A percentile compares a stretch with the other conserved stretches of the same genome.
Evolutionary conservation across 2,113 vertebrate genomes (phyloP).

Genomic region (Morone chrysops): DNA sequence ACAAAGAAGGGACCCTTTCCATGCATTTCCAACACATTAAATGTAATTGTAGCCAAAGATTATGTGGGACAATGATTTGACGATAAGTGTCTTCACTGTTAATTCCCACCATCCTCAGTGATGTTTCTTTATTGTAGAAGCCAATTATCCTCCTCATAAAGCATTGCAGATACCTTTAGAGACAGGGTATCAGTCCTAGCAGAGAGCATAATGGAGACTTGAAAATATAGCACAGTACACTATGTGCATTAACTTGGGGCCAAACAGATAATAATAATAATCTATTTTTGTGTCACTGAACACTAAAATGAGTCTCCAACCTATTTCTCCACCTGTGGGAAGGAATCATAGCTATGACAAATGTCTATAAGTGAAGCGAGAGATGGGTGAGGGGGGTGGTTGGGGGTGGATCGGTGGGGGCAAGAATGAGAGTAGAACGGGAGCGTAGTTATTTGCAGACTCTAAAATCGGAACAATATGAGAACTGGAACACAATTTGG

Average conservation of each 20-base stretch:
- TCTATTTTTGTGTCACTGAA: slow-evolving; percentile 75
- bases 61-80: slow-evolving; percentile 8
- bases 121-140: slow-evolving; percentile 10
- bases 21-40: slow-evolving; percentile 14
- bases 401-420: background rate
- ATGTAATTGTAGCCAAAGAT: slow-evolving; percentile 17
- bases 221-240: slow-evolving; percentile 46
- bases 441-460: slow-evolving; percentile 70
- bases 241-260: slow-evolving; percentile 63
- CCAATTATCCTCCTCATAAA: slow-evolving; percentile 62
- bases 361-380: slow-evolving; percentile 61
- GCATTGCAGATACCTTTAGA: slow-evolving; percentile 35
- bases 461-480: slow-evolving; percentile 76
- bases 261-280: slow-evolving; percentile 70
- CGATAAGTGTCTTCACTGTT: slow-evolving; percentile 4
- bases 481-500: slow-evolving; percentile 77
- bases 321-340: slow-evolving; percentile 71
- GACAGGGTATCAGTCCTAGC: slow-evolving; percentile 11
- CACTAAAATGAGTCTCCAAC: slow-evolving; percentile 76
- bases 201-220: slow-evolving; percentile 32
- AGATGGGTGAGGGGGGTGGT: slow-evolving; percentile 22
- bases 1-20: background rate
- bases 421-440: slow-evolving; percentile 26
- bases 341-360: slow-evolving; percentile 77
- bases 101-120: slow-evolving; percentile 19